Evolutionary conservation across 1,140 invertebrate genomes (phyloP).

Genomic region (Saccostrea glomerata): DNA sequence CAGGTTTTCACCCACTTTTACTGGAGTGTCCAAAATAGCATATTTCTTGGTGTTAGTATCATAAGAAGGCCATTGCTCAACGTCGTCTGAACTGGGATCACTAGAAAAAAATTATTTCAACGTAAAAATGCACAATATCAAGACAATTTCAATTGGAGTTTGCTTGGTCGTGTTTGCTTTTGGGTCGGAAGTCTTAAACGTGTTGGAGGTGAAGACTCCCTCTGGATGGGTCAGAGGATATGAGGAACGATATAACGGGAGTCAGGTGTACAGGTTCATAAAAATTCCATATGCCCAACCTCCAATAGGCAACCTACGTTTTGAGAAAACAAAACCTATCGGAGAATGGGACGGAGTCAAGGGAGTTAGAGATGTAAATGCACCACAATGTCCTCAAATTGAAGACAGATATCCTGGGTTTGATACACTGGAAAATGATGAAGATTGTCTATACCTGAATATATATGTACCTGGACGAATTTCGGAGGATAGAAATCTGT

Average conservation of each 20-base stretch:
- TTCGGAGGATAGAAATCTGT: neutral
- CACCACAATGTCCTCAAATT: neutral
- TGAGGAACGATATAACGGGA: neutral
- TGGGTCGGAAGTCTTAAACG: neutral
- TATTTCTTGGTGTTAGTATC: neutral
- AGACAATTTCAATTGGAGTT: neutral
- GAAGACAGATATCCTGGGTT: no score
- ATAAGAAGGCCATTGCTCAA: neutral
- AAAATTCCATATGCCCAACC: slow-evolving; percentile 4
- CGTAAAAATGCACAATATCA: no score
- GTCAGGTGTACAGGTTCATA: neutral
- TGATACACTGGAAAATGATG: neutral
- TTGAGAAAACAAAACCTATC: slow-evolving; percentile 6
- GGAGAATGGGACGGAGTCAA: neutral
- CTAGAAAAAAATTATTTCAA: neutral
- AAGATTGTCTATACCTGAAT: slow-evolving; percentile 9
- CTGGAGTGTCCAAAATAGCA: neutral
- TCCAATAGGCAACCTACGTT: neutral
- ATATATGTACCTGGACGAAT: neutral
- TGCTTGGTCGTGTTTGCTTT: neutral
- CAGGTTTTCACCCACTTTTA: neutral
- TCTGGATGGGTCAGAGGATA: slow-evolving; percentile 9
- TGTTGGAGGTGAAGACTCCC: neutral
- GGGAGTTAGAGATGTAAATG: neutral
- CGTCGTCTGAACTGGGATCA: neutral